These are phyloP conservation scores for Chloebia gouldiae DNA, from an alignment of 2,113 vertebrate species.

Conservation along the genomic window DNA sequence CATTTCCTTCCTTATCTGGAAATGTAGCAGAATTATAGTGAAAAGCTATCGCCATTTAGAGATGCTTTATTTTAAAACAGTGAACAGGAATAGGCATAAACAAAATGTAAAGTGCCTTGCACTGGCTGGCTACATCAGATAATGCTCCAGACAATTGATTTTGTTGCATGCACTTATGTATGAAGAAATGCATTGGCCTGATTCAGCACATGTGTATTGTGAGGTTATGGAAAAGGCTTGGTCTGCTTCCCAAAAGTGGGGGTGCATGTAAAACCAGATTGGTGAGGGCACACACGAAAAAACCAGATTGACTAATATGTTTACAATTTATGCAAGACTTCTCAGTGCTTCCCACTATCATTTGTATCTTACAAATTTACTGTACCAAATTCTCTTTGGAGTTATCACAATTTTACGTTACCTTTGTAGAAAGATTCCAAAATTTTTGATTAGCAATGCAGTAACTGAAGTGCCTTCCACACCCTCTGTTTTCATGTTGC, in stretches of 20 bases:
- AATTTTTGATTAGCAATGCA: not conserved
- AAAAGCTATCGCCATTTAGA: not conserved
- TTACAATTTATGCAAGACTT: not conserved
- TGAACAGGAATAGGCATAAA: slow-evolving; percentile 31
- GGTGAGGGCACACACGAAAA: not conserved
- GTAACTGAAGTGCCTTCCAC: not conserved
- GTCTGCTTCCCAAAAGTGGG: not conserved
- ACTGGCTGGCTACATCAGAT: slow-evolving; percentile 48
- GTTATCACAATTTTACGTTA: not conserved
- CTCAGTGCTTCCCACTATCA: not conserved
- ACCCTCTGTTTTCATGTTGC: not conserved
- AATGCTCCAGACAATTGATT: slow-evolving; percentile 64
- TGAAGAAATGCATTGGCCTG: slow-evolving; percentile 26
- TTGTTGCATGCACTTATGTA: slow-evolving; percentile 33
- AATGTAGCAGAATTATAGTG: not conserved
- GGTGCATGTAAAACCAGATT: not conserved
- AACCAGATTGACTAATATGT: not conserved
- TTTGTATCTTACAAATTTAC: not conserved
- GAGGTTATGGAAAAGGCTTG: not conserved
- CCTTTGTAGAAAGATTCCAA: not conserved
- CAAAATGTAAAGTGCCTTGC: slow-evolving; percentile 45
- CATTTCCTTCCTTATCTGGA: not conserved
- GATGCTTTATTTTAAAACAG: slow-evolving; percentile 45
- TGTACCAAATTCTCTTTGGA: not conserved
- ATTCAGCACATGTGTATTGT: slow-evolving; percentile 33